Conservation (phyloP, 2,113 vertebrate species). For the Tachysurus vachellii region DNA sequence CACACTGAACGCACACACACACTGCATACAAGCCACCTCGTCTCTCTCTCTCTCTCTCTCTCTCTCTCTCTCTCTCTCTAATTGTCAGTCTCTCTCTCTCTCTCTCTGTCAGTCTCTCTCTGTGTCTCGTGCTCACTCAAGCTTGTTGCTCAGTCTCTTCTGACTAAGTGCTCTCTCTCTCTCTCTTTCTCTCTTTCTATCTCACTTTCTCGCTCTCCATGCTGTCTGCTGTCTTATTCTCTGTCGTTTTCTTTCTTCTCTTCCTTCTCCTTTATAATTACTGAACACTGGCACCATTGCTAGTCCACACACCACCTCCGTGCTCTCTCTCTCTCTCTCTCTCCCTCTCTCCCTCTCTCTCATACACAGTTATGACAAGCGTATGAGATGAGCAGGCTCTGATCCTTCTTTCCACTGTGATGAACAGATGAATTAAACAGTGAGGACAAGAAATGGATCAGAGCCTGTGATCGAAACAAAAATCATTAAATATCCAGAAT, state of each 20-base stretch:
- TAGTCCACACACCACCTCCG: background rate
- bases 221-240: conserved; percentile 31
- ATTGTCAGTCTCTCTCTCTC: background rate
- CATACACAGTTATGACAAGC: background rate
- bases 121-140: background rate
- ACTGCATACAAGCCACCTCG: background rate
- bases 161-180: background rate
- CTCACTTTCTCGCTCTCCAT: conserved; percentile 19
- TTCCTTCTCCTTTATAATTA: background rate
- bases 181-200: conserved; percentile 36
- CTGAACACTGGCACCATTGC: background rate
- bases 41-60: background rate
- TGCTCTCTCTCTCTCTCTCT: conserved; percentile 45
- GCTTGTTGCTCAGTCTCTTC: conserved; percentile 31
- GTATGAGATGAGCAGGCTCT: background rate
- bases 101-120: background rate
- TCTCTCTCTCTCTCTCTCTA: background rate
- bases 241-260: background rate
- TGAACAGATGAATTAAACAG: conserved; percentile 6
- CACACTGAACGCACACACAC: background rate
- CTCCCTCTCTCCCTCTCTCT: conserved; percentile 28
- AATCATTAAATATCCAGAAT: background rate
- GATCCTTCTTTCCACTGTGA: background rate
- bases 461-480: background rate
- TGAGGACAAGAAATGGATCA: background rate